Conservation (phyloP, 2,888 invertebrate genomes). For the Chrysopilus asiliformis region DNA sequence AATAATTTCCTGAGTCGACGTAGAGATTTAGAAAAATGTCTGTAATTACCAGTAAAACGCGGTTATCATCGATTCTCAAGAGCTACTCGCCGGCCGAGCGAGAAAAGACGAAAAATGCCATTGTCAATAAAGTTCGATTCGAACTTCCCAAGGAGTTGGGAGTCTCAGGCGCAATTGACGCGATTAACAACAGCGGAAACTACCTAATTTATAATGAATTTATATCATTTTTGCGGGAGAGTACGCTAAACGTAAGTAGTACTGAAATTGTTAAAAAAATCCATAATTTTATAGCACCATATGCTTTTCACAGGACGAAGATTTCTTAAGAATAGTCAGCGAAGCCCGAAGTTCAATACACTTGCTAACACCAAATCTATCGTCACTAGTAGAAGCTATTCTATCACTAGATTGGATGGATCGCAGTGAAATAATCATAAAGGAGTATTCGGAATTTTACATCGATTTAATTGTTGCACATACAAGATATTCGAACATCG, state of each 20-base stretch:
- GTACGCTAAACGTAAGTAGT: slow-evolving; percentile 22
- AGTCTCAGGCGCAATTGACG: slow-evolving; percentile 21
- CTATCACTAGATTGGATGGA: slow-evolving; percentile 46
- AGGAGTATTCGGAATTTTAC: slow-evolving; percentile 48
- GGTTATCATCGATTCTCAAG: slow-evolving; percentile 29
- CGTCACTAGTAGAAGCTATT: slow-evolving; percentile 45
- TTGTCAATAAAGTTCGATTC: slow-evolving; percentile 31
- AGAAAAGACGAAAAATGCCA: slow-evolving; percentile 25
- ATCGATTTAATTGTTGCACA: slow-evolving; percentile 55
- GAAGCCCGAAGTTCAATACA: slow-evolving; percentile 45
- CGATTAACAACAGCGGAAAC: slow-evolving; percentile 20
- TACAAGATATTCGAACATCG: slow-evolving; percentile 47
- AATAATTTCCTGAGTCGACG: too few species aligned
- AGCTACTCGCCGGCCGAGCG: slow-evolving; percentile 24
- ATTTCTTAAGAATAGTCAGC: slow-evolving; percentile 41
- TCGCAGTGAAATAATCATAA: slow-evolving; percentile 36
- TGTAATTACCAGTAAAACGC: slow-evolving; percentile 25
- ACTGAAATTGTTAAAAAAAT: neutral
- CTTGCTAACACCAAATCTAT: slow-evolving; percentile 42
- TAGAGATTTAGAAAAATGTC: slow-evolving; percentile 22
- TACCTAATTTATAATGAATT: slow-evolving; percentile 25
- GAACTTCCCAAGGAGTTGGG: slow-evolving; percentile 24
- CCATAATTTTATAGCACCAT: neutral
- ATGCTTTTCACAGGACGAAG: slow-evolving; percentile 36
- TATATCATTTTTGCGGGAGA: slow-evolving; percentile 22